Evolutionary conservation across 2,888 invertebrate genomes (phyloP).

Genomic region (Acholoe squamosa): DNA sequence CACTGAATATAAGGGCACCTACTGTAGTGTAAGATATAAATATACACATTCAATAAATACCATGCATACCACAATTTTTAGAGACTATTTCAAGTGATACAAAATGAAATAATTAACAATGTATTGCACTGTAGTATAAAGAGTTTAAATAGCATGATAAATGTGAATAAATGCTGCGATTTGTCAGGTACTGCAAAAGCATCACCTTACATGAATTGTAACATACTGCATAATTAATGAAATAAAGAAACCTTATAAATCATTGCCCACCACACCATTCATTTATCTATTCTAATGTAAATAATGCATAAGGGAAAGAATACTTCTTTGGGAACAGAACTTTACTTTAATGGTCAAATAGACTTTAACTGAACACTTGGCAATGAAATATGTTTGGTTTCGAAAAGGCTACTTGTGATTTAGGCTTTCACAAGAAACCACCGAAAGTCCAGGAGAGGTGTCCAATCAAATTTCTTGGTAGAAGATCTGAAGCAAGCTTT

Average conservation of each 20-base stretch:
- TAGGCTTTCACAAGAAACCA: neutral
- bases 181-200: neutral
- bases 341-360: neutral
- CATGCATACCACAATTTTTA: neutral
- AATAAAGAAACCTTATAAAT: neutral
- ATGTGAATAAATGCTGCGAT: neutral
- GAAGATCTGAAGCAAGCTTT: neutral
- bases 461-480: neutral
- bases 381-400: neutral
- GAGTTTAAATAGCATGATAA: neutral
- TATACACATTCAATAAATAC: conserved; percentile 14
- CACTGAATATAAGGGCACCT: neutral
- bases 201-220: neutral
- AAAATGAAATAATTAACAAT: neutral
- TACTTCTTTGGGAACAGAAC: neutral
- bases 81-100: neutral
- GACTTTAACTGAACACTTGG: neutral
- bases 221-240: neutral
- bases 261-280: neutral
- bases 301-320: neutral
- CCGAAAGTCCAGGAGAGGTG: neutral
- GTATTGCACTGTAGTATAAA: neutral
- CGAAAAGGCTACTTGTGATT: conserved; percentile 43
- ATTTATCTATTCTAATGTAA: neutral
- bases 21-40: neutral